Evolutionary conservation across 2,888 invertebrate species (phyloP).

Genomic region (Papilio demoleus): DNA sequence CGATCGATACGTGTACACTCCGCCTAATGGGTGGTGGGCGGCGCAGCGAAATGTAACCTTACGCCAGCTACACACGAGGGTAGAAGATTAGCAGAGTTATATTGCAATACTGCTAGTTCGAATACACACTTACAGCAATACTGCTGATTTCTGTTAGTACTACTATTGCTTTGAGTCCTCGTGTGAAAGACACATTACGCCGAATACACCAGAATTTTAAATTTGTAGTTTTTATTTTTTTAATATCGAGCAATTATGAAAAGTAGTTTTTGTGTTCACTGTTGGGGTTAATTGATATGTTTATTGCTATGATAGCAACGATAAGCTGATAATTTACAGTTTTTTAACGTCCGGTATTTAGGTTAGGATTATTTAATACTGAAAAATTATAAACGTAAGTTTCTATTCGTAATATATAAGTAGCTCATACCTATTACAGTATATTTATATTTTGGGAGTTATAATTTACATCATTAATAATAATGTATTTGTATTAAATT

Average conservation of each 20-base stretch:
- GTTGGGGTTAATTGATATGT: constrained; percentile 15
- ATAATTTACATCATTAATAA: no score
- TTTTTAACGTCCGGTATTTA: background rate
- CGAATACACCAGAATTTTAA: constrained; percentile 30
- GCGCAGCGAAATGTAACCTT: constrained; percentile 39
- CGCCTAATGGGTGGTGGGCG: constrained; percentile 50
- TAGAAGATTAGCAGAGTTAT: background rate
- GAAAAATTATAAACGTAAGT: no score
- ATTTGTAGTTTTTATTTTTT: constrained; percentile 2
- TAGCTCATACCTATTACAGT: no score
- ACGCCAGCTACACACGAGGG: background rate
- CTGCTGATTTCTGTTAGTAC: no score
- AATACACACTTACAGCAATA: background rate
- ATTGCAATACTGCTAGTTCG: background rate
- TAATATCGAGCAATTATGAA: constrained; percentile 5
- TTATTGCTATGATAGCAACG: constrained; percentile 9
- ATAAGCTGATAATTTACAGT: background rate
- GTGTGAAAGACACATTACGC: constrained; percentile 15
- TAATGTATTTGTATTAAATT: no score
- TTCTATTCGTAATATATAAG: no score
- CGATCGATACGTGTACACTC: constrained; percentile 60
- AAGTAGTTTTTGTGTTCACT: constrained; percentile 18
- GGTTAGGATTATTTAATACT: background rate
- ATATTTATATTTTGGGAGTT: no score
- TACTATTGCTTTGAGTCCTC: background rate